These are phyloP conservation scores for Neodiprion pinetum DNA, from an alignment of 1,140 invertebrate species.

Conservation along the genomic window DNA sequence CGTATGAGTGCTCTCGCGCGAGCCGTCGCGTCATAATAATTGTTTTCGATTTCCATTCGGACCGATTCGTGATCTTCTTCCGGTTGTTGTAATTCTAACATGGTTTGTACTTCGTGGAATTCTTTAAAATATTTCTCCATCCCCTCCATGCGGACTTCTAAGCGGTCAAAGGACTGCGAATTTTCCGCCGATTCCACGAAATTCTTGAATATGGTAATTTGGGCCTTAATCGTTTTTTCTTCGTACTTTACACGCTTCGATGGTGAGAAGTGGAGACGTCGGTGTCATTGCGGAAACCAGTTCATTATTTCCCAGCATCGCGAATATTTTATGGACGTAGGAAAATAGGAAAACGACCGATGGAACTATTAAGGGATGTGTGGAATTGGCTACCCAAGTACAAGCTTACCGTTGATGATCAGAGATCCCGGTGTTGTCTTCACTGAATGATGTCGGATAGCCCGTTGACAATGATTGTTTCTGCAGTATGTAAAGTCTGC, in stretches of 20 bases:
- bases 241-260: too few relatives aligned
- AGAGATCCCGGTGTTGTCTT: too few relatives aligned
- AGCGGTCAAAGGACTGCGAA: not conserved
- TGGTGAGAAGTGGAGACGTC: not conserved
- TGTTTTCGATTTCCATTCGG: not conserved
- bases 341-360: not conserved
- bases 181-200: not conserved
- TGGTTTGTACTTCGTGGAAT: constrained; percentile 12
- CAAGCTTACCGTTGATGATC: not conserved
- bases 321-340: not conserved
- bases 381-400: not conserved
- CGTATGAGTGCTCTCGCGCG: not conserved
- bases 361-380: not conserved
- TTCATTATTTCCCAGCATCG: not conserved
- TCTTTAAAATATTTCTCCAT: not conserved
- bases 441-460: too few relatives aligned
- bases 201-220: not conserved
- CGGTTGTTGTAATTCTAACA: constrained; percentile 9
- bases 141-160: not conserved
- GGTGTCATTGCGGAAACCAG: not conserved
- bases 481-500: too few relatives aligned
- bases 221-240: not conserved
- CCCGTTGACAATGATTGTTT: too few relatives aligned
- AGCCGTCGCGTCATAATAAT: not conserved
- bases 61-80: not conserved